phyloP scores from a whole-genome alignment of 2,113 vertebrate species.

The Toxostoma redivivum region DNA sequence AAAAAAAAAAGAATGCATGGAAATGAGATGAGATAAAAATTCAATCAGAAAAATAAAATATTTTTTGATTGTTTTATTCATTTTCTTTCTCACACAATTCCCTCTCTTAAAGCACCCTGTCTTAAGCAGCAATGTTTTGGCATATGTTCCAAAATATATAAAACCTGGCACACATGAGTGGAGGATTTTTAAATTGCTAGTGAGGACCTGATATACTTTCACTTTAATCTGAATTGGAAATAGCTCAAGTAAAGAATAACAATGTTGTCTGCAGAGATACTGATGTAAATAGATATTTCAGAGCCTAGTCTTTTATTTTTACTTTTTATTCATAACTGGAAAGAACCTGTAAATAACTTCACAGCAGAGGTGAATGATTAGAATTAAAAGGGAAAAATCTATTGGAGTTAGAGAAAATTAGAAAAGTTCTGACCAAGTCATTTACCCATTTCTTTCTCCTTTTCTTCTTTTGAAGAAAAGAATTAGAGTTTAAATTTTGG shows the following conservation, averaged over 20 bases:
- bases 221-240: slow-evolving; percentile 56
- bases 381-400: background rate
- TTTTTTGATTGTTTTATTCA: slow-evolving; percentile 42
- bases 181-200: slow-evolving; percentile 49
- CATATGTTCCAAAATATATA: background rate
- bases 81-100: slow-evolving; percentile 11
- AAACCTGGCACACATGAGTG: slow-evolving; percentile 15
- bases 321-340: slow-evolving; percentile 32
- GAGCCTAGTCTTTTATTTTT: background rate
- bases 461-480: background rate
- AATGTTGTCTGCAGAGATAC: slow-evolving; percentile 5
- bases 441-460: background rate
- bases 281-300: slow-evolving; percentile 41
- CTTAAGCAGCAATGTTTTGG: background rate
- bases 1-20: background rate
- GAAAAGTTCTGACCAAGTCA: background rate
- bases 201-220: slow-evolving; percentile 23
- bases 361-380: background rate
- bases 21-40: slow-evolving; percentile 48
- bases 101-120: background rate
- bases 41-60: slow-evolving; percentile 42
- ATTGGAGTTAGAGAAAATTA: background rate
- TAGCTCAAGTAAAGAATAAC: slow-evolving; percentile 39
- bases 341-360: slow-evolving; percentile 41
- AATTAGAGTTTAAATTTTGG: background rate